A percentile compares a stretch with the other conserved stretches of the same genome.
phyloP scores from a whole-genome alignment of 2,888 invertebrate genomes.

The Arctia plantaginis region DNA sequence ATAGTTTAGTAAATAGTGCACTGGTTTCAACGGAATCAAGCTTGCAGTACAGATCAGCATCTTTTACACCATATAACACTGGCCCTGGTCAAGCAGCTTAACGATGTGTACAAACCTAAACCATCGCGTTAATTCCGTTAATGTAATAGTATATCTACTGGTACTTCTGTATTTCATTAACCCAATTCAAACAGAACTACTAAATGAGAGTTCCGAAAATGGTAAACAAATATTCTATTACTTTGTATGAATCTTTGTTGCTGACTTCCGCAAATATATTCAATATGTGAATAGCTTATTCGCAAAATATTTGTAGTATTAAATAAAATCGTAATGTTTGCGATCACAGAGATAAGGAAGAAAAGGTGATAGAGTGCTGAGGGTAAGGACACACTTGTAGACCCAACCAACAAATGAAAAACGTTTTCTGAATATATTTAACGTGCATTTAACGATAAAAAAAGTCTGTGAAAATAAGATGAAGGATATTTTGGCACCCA shows the following conservation, averaged over 20 bases:
- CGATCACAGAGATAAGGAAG: background rate
- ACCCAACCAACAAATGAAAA: conserved; percentile 2
- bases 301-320: background rate
- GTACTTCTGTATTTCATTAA: background rate
- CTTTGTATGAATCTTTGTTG: background rate
- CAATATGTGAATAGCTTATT: too few species aligned
- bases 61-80: background rate
- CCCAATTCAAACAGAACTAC: background rate
- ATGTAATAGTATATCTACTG: background rate
- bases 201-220: background rate
- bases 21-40: background rate
- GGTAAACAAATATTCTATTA: background rate
- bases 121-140: background rate
- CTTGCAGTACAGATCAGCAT: background rate
- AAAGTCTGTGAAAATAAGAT: conserved; percentile 24
- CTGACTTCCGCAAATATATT: background rate
- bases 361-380: background rate
- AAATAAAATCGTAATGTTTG: background rate
- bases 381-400: conserved; percentile 1
- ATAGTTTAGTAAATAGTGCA: too few species aligned
- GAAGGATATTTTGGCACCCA: conserved; percentile 32
- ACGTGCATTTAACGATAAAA: conserved; percentile 27
- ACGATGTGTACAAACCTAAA: background rate
- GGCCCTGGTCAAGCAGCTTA: background rate
- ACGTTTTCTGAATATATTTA: conserved; percentile 14